Base-by-base conservation (phyloP, 2,797 vertebrate genomes). In the Mormyrus proboscirostris region DNA sequence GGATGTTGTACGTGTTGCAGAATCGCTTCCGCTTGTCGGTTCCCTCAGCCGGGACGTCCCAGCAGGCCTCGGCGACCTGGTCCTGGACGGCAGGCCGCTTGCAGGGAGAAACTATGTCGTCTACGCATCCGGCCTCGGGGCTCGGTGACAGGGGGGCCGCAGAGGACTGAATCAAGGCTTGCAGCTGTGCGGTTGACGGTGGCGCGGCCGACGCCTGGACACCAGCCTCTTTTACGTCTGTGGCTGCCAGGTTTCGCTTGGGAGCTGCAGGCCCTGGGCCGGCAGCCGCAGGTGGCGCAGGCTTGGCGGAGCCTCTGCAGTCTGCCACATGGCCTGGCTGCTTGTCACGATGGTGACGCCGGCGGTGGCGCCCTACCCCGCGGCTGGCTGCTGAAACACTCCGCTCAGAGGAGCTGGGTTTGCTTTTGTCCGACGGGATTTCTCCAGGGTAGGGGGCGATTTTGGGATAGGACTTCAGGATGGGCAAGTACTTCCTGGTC, bases 1-100 rank as follows among this genome's bases (percentile, higher is more conserved):
- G 95, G 89, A 98, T 96, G 7, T 98, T 97, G 3, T 98, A 96
- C 0, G 97, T 99, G 50, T 98, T 99, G 94, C 97, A 97, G 94
- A 99, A 98, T 86, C 97, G 97, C 83, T 97, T 96, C 82, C 92
- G 94, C 90, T 96, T 98, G 93, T 95, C 96, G 76, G 93, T 92
- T 0, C 95, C 90, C 57, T 91, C 29, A 1, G 91, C 92, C 16
- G 92, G 88, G 84, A 38, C 25, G 3, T 94, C 94, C 16, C 92
- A 89, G 85, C 92, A 88, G 41, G 86, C 91, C 29, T 94, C 92
- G 8, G 19, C 88, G 4, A 89, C 79, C 10, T 51, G 25, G 41
- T 51, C 10, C 3, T 19, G n/a, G n/a, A 9, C 9, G 5, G 8
- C 62, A 2, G 57, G 25, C 87, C 41, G 16, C 33, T 25, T 50